Evolutionary conservation across 2,113 vertebrate genomes (phyloP).

Genomic region (Carlito syrichta): DNA sequence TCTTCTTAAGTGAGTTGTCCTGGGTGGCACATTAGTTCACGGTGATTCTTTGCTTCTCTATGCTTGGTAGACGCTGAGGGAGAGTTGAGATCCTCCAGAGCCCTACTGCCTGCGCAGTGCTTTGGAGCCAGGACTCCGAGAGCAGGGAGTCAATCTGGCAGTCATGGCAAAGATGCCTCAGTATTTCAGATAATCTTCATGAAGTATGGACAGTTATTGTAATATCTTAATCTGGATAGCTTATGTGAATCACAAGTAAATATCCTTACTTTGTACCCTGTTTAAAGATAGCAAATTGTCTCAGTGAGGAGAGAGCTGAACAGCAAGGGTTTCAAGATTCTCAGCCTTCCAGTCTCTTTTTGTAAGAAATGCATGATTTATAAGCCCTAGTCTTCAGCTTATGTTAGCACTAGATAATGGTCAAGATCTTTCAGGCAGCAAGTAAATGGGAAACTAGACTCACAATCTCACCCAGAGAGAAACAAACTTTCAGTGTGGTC

Average conservation of each 20-base stretch:
- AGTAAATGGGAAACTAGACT: neutral
- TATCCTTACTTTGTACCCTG: neutral
- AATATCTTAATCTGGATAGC: neutral
- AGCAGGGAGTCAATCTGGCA: neutral
- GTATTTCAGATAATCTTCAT: neutral
- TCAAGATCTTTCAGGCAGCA: neutral
- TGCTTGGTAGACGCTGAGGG: too few relatives aligned
- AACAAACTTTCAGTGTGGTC: neutral
- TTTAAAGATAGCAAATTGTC: neutral
- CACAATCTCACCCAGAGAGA: neutral
- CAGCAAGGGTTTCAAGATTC: neutral
- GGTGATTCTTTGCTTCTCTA: neutral
- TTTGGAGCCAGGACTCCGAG: neutral
- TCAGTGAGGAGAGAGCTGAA: neutral
- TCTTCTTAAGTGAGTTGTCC: neutral
- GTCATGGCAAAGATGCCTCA: fast-evolving
- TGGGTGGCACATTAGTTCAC: neutral
- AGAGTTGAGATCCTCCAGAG: neutral
- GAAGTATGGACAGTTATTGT: neutral
- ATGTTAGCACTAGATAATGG: neutral
- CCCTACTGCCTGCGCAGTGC: neutral
- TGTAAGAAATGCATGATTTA: neutral
- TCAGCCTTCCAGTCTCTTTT: neutral
- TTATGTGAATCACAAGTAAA: neutral
- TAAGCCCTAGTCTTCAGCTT: neutral